Conservation (phyloP, 2,113 vertebrate genomes). For the Semicossyphus pulcher region DNA sequence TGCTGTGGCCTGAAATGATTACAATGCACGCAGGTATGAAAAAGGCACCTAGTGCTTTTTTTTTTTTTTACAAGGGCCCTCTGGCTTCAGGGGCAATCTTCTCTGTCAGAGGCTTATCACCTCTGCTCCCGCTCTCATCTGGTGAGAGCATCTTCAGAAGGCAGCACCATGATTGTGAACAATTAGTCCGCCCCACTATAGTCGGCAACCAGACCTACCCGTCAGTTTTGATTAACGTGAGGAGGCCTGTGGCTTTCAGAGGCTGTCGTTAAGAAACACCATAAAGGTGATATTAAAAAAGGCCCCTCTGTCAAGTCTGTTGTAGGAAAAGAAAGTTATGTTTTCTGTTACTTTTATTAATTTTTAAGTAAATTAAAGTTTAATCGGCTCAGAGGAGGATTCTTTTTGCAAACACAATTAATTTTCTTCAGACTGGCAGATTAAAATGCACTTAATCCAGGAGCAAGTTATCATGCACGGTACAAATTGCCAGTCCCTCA, state of each 20-base stretch:
- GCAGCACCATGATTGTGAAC: slow-evolving; percentile 42
- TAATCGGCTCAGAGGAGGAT: too few species aligned
- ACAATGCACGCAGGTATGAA: slow-evolving; percentile 64
- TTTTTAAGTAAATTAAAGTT: too few species aligned
- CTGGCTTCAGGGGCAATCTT: slow-evolving; percentile 27
- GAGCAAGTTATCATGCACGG: too few species aligned
- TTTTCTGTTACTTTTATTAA: background rate
- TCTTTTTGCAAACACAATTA: too few species aligned
- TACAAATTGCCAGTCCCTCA: too few species aligned
- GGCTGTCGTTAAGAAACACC: background rate
- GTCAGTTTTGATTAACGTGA: slow-evolving; percentile 23
- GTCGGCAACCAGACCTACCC: slow-evolving; percentile 13
- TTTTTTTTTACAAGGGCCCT: slow-evolving; percentile 67
- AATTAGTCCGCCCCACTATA: slow-evolving; percentile 28
- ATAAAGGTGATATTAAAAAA: background rate
- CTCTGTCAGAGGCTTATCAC: slow-evolving; percentile 45
- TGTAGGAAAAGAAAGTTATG: background rate
- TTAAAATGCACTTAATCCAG: too few species aligned
- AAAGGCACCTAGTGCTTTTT: slow-evolving; percentile 43
- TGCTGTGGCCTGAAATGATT: slow-evolving; percentile 56
- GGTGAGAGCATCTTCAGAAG: slow-evolving; percentile 31
- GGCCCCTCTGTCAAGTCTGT: background rate
- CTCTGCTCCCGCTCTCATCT: slow-evolving; percentile 48
- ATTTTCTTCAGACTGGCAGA: too few species aligned
- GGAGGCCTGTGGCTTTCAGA: slow-evolving; percentile 2